Evolutionary conservation across 2,113 vertebrate genomes (phyloP), one percentile per base, ranked within the genome.

Genomic region (Platichthys stellatus): DNA sequence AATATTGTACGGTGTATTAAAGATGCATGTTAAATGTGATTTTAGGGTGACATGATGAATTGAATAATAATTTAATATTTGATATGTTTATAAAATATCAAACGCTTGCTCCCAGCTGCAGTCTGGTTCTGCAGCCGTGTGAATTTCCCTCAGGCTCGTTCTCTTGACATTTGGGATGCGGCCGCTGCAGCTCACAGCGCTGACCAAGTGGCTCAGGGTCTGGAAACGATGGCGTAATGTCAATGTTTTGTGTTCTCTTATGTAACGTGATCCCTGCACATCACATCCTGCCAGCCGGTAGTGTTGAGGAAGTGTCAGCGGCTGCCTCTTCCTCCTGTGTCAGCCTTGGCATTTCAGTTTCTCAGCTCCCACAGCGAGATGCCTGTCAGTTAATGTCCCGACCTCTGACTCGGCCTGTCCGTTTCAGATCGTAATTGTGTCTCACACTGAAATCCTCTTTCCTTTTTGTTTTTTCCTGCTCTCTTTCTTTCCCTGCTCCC

Each of bases 251-350:
- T 74, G 70, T 13, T 68, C 59, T 81, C 78, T 79, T 74, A 70
- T 85, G 86, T 72, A 87, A 92, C 82, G 12, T 54, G 56, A 89
- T 85, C 69, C 69, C 58, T 72, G 66, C 68, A 63, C 88, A 90
- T 89, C 80, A 81, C 87, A 77, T 90, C 87, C 88, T 87, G 87
- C 76, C 79, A 82, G 76, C 63, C 66, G 11, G 66, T 74, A 23
- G 72, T 54, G 72, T 67, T 31, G 69, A 88, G 88, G 88, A 88
- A 90, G 81, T 83, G 77, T 86, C 84, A 76, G 86, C 84, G 84
- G 76, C 86, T 51, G 63, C 78, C 78, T 88, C 67, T 89, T 93
- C 82, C 89, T 89, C 89, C 65, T 47, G 77, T 88, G 89, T 90
- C 85, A 76, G 74, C 74, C 83, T 62, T 74, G 72, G 83, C 75